Conservation (phyloP, 2,888 invertebrate species). For the Brachyptera risi region DNA sequence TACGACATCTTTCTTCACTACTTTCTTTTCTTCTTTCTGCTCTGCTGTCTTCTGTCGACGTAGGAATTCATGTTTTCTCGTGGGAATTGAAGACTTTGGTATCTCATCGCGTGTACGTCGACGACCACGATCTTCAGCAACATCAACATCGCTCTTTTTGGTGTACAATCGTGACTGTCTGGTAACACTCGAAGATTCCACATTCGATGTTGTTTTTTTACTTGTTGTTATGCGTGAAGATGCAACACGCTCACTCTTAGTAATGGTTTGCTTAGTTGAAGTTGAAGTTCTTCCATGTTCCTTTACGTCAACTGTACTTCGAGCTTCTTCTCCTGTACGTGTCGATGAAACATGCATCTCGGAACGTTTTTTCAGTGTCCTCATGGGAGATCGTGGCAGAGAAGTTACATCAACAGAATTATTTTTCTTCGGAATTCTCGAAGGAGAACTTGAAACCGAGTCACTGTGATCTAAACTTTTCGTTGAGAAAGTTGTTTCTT, state of each 20-base stretch:
- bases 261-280: not conserved
- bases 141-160: not conserved
- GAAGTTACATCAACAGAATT: constrained; percentile 5
- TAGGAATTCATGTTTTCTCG: not conserved
- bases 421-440: constrained; percentile 2
- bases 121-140: constrained; percentile 1
- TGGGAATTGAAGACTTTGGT: constrained; percentile 5
- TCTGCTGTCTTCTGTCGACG: not conserved
- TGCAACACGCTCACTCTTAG: not conserved
- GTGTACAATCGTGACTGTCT: not conserved
- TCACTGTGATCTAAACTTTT: constrained; percentile 24
- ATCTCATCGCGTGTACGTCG: constrained; percentile 14
- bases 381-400: constrained; percentile 10
- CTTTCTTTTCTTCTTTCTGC: constrained; percentile 2
- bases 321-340: constrained; percentile 36
- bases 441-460: constrained; percentile 3
- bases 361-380: not conserved
- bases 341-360: constrained; percentile 22
- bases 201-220: not conserved
- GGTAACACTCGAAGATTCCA: not conserved
- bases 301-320: constrained; percentile 13
- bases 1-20: not conserved
- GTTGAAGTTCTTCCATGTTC: not conserved
- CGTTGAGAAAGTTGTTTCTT: constrained; percentile 24
- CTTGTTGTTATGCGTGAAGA: not conserved